Evolutionary conservation across 2,113 vertebrate species (phyloP).

Genomic region (Butorides virescens): DNA sequence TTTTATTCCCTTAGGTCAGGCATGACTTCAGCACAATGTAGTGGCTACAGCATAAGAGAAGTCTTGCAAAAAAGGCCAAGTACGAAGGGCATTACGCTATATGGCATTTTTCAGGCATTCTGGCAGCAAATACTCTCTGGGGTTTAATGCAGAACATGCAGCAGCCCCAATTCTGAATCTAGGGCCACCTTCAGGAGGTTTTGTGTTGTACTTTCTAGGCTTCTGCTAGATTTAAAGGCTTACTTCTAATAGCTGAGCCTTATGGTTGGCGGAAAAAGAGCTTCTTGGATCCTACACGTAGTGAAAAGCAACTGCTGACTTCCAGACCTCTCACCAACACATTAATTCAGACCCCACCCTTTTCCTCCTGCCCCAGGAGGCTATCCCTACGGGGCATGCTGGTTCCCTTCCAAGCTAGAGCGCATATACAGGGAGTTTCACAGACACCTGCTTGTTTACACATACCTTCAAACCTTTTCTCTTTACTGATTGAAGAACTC

Average conservation of each 20-base stretch:
- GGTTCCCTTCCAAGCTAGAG: not conserved
- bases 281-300: not conserved
- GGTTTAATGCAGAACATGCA: not conserved
- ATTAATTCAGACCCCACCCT: not conserved
- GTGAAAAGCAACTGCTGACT: not conserved
- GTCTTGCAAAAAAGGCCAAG: not conserved
- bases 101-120: not conserved
- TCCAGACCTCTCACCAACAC: not conserved
- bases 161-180: not conserved
- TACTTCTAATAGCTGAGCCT: not conserved
- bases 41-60: not conserved
- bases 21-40: not conserved
- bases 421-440: not conserved
- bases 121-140: not conserved
- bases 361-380: not conserved
- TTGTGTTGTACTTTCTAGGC: not conserved
- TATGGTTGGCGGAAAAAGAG: not conserved
- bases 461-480: constrained; percentile 90
- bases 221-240: not conserved
- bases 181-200: not conserved
- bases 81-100: not conserved
- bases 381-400: not conserved
- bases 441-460: not conserved
- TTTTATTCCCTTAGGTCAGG: constrained; percentile 17
- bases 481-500: constrained; percentile 79